Conservation (phyloP, 2,113 vertebrate species). For the Heterotis niloticus region DNA sequence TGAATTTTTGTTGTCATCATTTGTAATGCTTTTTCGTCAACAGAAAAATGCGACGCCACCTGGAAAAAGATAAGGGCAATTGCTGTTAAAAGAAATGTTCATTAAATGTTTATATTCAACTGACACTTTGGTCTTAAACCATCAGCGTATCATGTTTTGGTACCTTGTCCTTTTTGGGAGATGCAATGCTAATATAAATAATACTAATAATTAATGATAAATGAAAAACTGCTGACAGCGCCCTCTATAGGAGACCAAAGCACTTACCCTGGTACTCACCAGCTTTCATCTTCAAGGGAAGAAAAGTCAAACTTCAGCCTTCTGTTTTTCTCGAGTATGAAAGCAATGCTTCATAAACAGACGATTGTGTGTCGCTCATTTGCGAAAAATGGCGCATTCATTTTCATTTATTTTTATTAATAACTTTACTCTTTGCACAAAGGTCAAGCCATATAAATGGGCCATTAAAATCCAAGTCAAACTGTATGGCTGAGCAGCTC, state of each 20-base stretch:
- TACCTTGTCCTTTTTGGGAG: too few species aligned
- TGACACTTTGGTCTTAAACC: too few species aligned
- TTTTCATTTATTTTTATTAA: constrained; percentile 7
- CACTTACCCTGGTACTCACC: not conserved
- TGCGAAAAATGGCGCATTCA: not conserved
- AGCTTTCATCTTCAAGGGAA: not conserved
- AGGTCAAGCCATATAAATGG: constrained; percentile 49
- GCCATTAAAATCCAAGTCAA: constrained; percentile 50
- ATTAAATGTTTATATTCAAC: too few species aligned
- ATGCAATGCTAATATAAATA: too few species aligned
- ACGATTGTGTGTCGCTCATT: not conserved
- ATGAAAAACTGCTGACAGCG: not conserved
- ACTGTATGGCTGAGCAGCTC: constrained; percentile 53
- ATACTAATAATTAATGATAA: too few species aligned
- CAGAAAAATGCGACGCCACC: too few species aligned
- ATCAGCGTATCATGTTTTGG: too few species aligned
- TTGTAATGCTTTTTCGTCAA: not conserved
- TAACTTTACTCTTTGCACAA: constrained; percentile 24
- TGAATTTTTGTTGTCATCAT: not conserved
- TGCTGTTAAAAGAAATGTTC: too few species aligned
- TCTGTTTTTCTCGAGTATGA: not conserved
- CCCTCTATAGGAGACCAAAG: constrained; percentile 17
- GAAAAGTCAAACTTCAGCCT: not conserved
- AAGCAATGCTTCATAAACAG: not conserved
- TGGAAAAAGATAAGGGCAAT: too few species aligned